phyloP scores from a whole-genome alignment of 2,113 vertebrate species.

The Callocephalon fimbriatum region DNA sequence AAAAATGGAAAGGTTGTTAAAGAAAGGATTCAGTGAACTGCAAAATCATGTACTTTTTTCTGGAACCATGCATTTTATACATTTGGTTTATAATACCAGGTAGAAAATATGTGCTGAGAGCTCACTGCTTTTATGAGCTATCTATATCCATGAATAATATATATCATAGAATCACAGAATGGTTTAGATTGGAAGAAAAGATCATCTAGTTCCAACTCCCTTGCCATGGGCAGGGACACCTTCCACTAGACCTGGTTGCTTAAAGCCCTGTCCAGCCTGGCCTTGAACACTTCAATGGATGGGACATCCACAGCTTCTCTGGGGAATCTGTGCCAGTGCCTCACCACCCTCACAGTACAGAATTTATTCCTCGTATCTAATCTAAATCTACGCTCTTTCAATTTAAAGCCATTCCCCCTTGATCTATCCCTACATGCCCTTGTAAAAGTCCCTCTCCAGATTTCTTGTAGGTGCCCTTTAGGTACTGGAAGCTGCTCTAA shows the following conservation, averaged over 20 bases:
- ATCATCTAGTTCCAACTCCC: background rate
- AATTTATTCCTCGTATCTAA: background rate
- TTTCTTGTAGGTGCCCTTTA: background rate
- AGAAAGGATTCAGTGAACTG: constrained; percentile 36
- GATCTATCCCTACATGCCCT: background rate
- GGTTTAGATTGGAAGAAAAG: background rate
- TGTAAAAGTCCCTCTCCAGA: background rate
- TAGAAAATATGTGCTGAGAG: constrained; percentile 22
- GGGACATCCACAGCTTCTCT: background rate
- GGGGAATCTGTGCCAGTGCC: background rate
- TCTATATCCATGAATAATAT: constrained; percentile 39
- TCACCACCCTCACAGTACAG: background rate
- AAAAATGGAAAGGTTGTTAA: constrained; percentile 14
- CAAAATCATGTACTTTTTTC: constrained; percentile 44
- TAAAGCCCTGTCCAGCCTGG: background rate
- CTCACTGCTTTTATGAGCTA: constrained; percentile 30
- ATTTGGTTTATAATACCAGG: constrained; percentile 5
- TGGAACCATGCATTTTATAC: constrained; percentile 20
- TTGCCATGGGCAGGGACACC: background rate
- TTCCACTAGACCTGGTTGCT: background rate
- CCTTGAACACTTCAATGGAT: background rate
- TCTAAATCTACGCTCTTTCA: background rate
- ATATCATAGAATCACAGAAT: background rate
- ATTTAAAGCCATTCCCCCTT: background rate
- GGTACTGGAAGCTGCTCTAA: background rate